Evolutionary conservation across 1,140 invertebrate species (phyloP), one percentile per base, ranked within the genome.

Genomic region (Elysia chlorotica): DNA sequence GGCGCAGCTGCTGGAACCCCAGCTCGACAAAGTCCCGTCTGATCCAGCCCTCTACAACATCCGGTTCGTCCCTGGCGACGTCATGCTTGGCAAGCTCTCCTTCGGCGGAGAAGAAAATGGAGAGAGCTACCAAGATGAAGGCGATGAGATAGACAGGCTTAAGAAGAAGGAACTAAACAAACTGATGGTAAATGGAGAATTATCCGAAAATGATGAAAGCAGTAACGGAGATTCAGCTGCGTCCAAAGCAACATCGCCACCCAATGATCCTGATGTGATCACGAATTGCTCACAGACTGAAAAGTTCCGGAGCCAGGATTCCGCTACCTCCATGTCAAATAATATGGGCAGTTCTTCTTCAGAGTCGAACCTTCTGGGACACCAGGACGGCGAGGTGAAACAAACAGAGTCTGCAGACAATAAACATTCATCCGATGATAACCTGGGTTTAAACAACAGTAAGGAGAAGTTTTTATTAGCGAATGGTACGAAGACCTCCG

Each of bases 41-140:
- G 71, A 82, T 61, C 48, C 79, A 0, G 69, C 66, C 17, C 71
- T 77, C 3, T 76, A 63, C 35, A 61, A 78, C n/a, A 63, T 85
- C 5, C 71, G 73, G 38, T 85, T 85, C 72, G 74, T 83, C 23
- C 83, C 83, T 5, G 83, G 83, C 2, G 73, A 75, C 66, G 81
- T 84, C 1, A 78, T 70, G 65, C 73, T 83, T 14, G 83, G 83
- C 14, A 63, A 79, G 62, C 63, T 82, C n/a, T 76, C 77, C 0
- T 59, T 78, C 28, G 41, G 67, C 1, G 63, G 56, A 1, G 30
- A 68, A 1, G 35, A 54, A 2, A 3, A 41, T 3, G 30, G 36
- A 59, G 35, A 31, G 6, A 3, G n/a, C 6, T 3, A 68, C 28
- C 21, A 4, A 4, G 14, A 1, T n/a, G 56, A 70, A n/a, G 5